Conservation (phyloP, 1,140 invertebrate species). For the Globodera ellingtonae region DNA sequence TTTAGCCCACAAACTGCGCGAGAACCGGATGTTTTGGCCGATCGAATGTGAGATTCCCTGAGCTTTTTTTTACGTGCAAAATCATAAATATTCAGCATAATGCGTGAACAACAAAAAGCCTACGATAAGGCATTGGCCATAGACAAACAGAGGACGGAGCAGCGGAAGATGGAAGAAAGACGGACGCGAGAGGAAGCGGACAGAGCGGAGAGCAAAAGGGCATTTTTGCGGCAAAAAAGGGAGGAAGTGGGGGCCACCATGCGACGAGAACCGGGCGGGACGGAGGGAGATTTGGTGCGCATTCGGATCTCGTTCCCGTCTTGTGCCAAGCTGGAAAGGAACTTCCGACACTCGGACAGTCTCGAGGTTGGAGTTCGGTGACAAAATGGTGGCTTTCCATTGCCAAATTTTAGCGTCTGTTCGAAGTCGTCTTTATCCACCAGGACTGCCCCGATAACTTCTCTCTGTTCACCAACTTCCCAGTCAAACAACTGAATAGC, state of each 20-base stretch:
- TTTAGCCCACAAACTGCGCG: not conserved
- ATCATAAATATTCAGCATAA: not conserved
- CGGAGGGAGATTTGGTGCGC: not conserved
- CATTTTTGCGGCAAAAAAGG: not conserved
- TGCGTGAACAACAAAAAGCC: slow-evolving; percentile 20
- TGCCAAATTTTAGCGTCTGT: slow-evolving; percentile 21
- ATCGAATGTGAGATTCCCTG: not conserved
- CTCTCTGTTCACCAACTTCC: slow-evolving; percentile 19
- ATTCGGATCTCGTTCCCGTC: slow-evolving; percentile 11
- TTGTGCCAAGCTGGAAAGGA: not conserved
- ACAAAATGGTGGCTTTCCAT: not conserved
- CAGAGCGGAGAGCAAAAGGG: not conserved
- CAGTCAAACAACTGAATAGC: not conserved
- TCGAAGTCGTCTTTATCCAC: slow-evolving; percentile 21
- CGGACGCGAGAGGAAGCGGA: slow-evolving; percentile 4
- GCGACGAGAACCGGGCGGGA: not conserved
- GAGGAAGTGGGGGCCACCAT: slow-evolving; percentile 6
- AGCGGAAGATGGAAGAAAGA: slow-evolving; percentile 5
- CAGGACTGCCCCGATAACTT: slow-evolving; percentile 26
- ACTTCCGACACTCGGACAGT: slow-evolving; percentile 18
- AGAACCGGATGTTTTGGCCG: not conserved
- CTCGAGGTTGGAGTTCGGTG: slow-evolving; percentile 1
- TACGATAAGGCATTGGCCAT: slow-evolving; percentile 19
- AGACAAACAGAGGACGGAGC: slow-evolving; percentile 16
- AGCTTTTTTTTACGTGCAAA: too few relatives aligned